Conservation (phyloP, 2,888 invertebrate species). For the Nomada lathburiana region DNA sequence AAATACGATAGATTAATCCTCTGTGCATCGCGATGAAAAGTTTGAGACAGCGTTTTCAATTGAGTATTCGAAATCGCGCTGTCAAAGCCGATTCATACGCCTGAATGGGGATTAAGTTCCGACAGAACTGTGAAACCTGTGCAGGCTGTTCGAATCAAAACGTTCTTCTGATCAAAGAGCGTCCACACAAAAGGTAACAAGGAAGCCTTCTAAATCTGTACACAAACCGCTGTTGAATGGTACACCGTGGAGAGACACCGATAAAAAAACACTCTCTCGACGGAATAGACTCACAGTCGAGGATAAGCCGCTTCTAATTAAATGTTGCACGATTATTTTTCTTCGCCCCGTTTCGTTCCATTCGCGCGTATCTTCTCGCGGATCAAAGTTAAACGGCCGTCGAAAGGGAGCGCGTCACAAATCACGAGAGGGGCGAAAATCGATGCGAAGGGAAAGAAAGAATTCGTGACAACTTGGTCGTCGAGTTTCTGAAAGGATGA, state of each 20-base stretch:
- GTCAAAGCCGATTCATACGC: not conserved
- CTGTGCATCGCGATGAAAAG: no score
- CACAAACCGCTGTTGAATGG: constrained; percentile 31
- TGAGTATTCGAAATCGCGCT: not conserved
- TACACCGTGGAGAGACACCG: constrained; percentile 36
- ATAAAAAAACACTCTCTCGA: constrained; percentile 47
- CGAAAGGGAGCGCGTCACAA: not conserved
- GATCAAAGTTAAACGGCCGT: constrained; percentile 17
- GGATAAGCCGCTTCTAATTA: constrained; percentile 61
- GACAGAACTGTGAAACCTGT: constrained; percentile 35
- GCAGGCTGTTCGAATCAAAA: constrained; percentile 38
- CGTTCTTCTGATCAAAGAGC: constrained; percentile 47
- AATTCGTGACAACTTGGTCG: not conserved
- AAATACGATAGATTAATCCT: no score
- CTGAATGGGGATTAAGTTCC: constrained; percentile 34
- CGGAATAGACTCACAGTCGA: constrained; percentile 17
- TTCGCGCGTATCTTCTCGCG: not conserved
- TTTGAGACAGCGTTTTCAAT: not conserved
- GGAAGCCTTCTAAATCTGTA: constrained; percentile 53
- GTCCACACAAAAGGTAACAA: constrained; percentile 46
- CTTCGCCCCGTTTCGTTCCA: not conserved
- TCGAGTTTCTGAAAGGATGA: not conserved
- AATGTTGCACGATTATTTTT: constrained; percentile 35
- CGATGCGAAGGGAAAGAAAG: not conserved
- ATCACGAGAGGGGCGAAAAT: not conserved